A percentile compares a stretch with the other conserved stretches of the same genome.
phyloP scores from a whole-genome alignment of 2,888 invertebrate genomes.

The Scaptomyza caliginosa region DNA sequence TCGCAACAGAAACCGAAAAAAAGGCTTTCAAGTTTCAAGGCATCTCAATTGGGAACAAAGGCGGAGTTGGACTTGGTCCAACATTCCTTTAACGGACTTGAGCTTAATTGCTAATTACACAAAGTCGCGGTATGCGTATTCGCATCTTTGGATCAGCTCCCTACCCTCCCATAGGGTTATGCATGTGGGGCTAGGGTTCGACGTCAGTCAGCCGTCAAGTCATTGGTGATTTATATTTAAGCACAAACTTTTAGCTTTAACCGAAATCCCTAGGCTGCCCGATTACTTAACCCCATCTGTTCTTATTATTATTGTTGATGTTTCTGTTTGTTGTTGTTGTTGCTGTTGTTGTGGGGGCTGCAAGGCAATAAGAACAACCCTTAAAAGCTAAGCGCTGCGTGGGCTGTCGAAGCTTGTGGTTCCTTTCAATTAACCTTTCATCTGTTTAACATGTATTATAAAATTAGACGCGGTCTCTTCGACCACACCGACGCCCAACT shows the following conservation, averaged over 20 bases:
- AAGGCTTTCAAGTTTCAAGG: slow-evolving; percentile 56
- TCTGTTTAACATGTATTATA: slow-evolving; percentile 79
- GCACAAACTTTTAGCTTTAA: slow-evolving; percentile 77
- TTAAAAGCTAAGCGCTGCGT: slow-evolving; percentile 66
- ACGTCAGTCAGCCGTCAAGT: slow-evolving; percentile 61
- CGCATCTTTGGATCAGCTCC: slow-evolving; percentile 46
- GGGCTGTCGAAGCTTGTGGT: slow-evolving; percentile 75
- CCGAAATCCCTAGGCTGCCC: slow-evolving; percentile 62
- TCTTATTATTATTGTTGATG: slow-evolving; percentile 21
- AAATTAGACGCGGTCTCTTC: slow-evolving; percentile 75
- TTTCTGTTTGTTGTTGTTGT: slow-evolving; percentile 27
- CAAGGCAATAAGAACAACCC: slow-evolving; percentile 51
- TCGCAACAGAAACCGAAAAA: slow-evolving; percentile 45
- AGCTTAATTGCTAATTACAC: slow-evolving; percentile 76
- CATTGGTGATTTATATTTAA: slow-evolving; percentile 77
- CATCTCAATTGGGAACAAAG: slow-evolving; percentile 29
- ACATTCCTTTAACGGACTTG: slow-evolving; percentile 45
- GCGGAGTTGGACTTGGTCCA: slow-evolving; percentile 25
- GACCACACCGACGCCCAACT: slow-evolving; percentile 46
- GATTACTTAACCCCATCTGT: slow-evolving; percentile 9
- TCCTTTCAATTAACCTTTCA: slow-evolving; percentile 78
- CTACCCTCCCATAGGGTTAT: slow-evolving; percentile 7
- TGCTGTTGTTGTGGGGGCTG: slow-evolving; percentile 25
- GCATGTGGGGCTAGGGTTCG: slow-evolving; percentile 36
- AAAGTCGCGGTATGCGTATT: slow-evolving; percentile 69